Evolutionary conservation across 2,797 vertebrate species (phyloP), one percentile per base, ranked within the genome.

Genomic region (Lepidocolaptes lacrymiger): DNA sequence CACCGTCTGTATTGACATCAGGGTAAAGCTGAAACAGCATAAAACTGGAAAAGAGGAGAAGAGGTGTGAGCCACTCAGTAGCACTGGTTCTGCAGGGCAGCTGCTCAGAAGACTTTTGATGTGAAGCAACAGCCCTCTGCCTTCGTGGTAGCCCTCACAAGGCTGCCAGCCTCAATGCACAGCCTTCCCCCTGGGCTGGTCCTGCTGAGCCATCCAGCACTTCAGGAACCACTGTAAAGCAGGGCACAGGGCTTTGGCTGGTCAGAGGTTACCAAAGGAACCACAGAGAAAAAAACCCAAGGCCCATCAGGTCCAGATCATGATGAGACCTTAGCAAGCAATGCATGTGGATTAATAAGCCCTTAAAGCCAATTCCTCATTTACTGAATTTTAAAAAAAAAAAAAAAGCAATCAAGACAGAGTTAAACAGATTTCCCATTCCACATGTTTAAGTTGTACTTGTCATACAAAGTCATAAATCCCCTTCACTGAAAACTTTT

Each of bases 1-100:
- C 18, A 2, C 76, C 78, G 79, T 46, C 61, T 85, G 27, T 39
- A 43, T 87, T 82, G 78, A 64, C 86, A 69, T 79, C 39, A 26
- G 17, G 5, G 59, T 74, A 87, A 91, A 91, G 94, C 82, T 59
- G 54, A 82, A 94, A 87, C 73, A 83, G 84, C 71, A 87, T 80
- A 51, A 58, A 71, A 74, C 41, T 55, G 69, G 68, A 71, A 73
- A 58, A 79, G 58, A 58, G 55, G 63, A 73, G 78, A 75, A 63
- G 36, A n/a, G 64, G 64, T 83, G 48, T 3, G 64, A 83, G 52
- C 5, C 1, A 4, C 23, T 26, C 22, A 1, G 66, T 56, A 86
- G 54, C 3, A 2, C 37, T 72, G 71, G 67, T 49, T 58, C 55
- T 73, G 68, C 75, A 23, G 73, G 56, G 69, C 43, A 3, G 48